phyloP scores from a whole-genome alignment of 2,113 vertebrate species.

The Petromus typicus region DNA sequence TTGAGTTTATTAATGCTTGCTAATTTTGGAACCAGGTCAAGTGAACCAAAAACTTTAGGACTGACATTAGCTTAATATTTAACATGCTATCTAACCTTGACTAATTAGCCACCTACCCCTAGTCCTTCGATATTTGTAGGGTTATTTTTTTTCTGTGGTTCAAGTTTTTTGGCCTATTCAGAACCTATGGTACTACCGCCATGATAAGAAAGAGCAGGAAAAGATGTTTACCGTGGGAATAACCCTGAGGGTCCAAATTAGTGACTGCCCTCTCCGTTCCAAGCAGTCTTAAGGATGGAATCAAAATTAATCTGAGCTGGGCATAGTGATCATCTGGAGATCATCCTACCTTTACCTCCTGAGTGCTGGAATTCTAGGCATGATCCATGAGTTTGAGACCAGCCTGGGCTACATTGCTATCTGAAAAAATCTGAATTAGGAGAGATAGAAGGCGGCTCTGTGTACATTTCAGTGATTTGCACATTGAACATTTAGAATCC shows the following conservation, averaged over 20 bases:
- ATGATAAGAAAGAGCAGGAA: neutral
- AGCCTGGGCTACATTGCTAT: too few species aligned
- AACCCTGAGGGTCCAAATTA: neutral
- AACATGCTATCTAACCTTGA: neutral
- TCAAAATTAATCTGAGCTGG: too few species aligned
- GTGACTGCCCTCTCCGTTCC: neutral
- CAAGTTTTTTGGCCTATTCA: constrained; percentile 2
- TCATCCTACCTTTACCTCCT: too few species aligned
- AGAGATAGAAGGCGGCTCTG: neutral
- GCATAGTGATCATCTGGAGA: too few species aligned
- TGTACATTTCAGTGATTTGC: neutral
- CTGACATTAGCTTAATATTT: neutral
- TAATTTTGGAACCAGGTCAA: constrained; percentile 12
- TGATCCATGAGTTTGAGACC: too few species aligned
- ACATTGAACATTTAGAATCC: neutral
- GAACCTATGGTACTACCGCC: neutral
- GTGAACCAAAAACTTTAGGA: constrained; percentile 19
- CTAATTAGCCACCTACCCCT: neutral
- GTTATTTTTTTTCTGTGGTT: neutral
- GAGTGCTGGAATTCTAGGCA: too few species aligned
- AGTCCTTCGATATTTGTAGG: neutral
- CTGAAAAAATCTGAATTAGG: neutral
- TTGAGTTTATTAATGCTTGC: neutral
- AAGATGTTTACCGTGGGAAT: neutral
- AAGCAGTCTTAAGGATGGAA: neutral